Percentiles rank a stretch among this genome's conserved stretches.
Conservation (phyloP, 2,113 vertebrate species). For the Ahaetulla prasina region DNA sequence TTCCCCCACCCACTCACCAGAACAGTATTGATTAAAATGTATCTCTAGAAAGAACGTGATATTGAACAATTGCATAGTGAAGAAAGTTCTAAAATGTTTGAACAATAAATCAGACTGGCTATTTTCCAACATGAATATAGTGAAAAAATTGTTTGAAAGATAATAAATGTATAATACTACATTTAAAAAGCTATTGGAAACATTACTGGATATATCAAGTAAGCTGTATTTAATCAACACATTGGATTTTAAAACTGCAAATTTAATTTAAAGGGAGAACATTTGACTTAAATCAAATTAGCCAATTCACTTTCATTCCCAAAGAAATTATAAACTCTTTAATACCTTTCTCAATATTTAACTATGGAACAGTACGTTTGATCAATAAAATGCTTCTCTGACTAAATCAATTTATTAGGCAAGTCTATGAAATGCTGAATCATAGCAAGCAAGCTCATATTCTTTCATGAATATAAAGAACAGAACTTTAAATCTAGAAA, state of each 20-base stretch:
- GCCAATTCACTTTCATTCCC: background rate
- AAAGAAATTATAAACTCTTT: slow-evolving; percentile 4
- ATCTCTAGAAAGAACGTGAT: background rate
- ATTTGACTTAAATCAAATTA: slow-evolving; percentile 15
- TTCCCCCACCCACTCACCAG: no score
- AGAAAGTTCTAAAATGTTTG: background rate
- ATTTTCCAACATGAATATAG: background rate
- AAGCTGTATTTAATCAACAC: slow-evolving; percentile 4
- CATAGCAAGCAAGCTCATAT: background rate
- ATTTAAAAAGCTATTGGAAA: background rate
- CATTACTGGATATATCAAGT: background rate
- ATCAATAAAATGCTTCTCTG: background rate
- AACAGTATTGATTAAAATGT: background rate
- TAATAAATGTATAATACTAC: background rate
- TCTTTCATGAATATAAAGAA: background rate
- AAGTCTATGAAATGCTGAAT: background rate
- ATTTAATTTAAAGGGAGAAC: slow-evolving; percentile 2
- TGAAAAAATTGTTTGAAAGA: background rate
- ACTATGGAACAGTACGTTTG: background rate
- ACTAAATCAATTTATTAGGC: slow-evolving; percentile 9
- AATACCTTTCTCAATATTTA: slow-evolving; percentile 23
- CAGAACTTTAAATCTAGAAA: background rate
- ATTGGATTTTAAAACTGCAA: background rate
- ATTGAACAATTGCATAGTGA: background rate
- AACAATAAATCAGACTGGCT: background rate